Evolutionary conservation across 1,140 invertebrate genomes (phyloP).

Genomic region (Psilanteris sp.): DNA sequence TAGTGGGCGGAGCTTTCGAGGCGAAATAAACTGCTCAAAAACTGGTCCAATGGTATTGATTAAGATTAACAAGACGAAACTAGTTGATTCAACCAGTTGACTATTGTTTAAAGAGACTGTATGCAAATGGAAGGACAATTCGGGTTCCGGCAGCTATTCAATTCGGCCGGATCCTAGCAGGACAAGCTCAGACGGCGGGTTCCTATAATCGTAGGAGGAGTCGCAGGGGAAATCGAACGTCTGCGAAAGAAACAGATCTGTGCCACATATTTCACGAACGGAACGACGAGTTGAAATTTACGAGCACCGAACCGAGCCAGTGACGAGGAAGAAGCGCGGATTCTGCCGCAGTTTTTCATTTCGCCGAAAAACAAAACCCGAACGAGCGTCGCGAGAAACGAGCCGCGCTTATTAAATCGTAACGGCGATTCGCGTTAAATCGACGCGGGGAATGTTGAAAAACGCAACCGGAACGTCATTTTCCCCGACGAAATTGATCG

Average conservation of each 20-base stretch:
- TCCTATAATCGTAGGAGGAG: slow-evolving; percentile 24
- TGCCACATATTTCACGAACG: slow-evolving; percentile 36
- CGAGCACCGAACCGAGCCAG: slow-evolving; percentile 34
- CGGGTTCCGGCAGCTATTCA: too few species aligned
- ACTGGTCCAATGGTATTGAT: too few species aligned
- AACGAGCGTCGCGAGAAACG: neutral
- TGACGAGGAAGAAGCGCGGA: slow-evolving; percentile 27
- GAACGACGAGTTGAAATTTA: slow-evolving; percentile 41
- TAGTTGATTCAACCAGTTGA: too few species aligned
- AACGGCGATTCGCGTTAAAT: slow-evolving; percentile 9
- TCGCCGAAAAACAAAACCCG: slow-evolving; percentile 28
- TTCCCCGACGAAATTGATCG: too few species aligned
- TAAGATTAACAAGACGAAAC: too few species aligned
- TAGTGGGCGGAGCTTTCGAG: too few species aligned
- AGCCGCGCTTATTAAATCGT: slow-evolving; percentile 37
- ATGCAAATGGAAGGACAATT: too few species aligned
- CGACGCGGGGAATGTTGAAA: neutral
- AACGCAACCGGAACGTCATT: too few species aligned
- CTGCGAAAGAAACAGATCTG: slow-evolving; percentile 38
- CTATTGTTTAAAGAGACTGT: too few species aligned
- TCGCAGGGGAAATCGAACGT: slow-evolving; percentile 37
- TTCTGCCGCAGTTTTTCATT: slow-evolving; percentile 45
- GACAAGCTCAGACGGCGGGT: slow-evolving; percentile 1
- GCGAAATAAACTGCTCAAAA: too few species aligned
- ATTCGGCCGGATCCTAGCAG: too few species aligned